Evolutionary conservation across 2,797 vertebrate genomes (phyloP).

Genomic region (Ciconia nigra): DNA sequence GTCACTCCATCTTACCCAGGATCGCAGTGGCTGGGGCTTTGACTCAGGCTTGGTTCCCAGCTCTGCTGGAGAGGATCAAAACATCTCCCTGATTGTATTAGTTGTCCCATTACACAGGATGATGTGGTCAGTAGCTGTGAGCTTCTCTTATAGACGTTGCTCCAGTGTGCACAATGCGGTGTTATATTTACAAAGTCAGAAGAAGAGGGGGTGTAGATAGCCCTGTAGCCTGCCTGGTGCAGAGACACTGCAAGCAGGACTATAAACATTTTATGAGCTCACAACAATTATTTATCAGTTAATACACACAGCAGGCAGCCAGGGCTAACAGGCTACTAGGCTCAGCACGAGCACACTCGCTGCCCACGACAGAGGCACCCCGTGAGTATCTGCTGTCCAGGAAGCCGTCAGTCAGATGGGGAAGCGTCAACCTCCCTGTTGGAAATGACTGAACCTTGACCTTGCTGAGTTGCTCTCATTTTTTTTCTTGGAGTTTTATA

Average conservation of each 20-base stretch:
- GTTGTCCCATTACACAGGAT: neutral
- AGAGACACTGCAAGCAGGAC: neutral
- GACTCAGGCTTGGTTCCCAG: neutral
- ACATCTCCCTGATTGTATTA: neutral
- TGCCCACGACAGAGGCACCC: neutral
- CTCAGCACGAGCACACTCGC: neutral
- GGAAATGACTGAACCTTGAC: neutral
- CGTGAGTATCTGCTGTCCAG: neutral
- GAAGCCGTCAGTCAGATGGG: neutral
- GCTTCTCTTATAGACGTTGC: fast-evolving
- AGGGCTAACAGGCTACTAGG: neutral
- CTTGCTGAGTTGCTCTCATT: neutral
- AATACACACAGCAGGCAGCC: neutral
- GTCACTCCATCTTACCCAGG: neutral
- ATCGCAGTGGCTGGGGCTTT: neutral
- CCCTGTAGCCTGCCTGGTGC: neutral
- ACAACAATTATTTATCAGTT: neutral
- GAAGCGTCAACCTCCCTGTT: neutral
- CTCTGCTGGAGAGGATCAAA: neutral
- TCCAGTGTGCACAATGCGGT: fast-evolving
- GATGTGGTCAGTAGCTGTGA: neutral
- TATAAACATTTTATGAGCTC: neutral
- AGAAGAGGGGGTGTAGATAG: neutral
- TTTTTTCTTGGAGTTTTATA: neutral
- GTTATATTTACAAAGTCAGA: neutral